Base-by-base conservation (phyloP, 2,888 invertebrate species). In the Steinernema hermaphroditum region DNA sequence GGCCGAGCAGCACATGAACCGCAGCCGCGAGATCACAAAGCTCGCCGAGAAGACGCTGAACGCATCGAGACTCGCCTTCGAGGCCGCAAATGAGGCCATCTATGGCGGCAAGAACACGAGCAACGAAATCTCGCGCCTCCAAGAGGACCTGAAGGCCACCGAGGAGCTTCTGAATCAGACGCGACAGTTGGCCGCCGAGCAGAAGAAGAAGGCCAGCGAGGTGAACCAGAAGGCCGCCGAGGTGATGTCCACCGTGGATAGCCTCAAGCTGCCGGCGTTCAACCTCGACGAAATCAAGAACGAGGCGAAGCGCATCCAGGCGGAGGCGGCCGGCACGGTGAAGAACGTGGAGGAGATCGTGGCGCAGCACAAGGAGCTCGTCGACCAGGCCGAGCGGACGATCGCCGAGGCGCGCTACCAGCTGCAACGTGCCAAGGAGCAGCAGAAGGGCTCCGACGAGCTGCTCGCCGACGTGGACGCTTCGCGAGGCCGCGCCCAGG, bases 221-320 rank as follows among this genome's bases (percentile, higher is more conserved):
- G 93, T 93, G 0, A 92, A 93, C 84, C 91, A 93, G 22, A 92
- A 93, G 75, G 93, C 95, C 0, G 88, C 95, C 22, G 91, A 92
- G 0, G 89, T 94, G 4, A 91, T 93, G 79, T 91, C 91, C 0
- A 92, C 93, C 81, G 93, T 94, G 0, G 91, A 92, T 75, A 91
- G 92, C 44, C 90, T 94, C 0, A 89, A 91, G 34, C 89, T 94
- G 27, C 94, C 95, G 0, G 90, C 91, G 32, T 91, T 94, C 19
- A 91, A 95, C 86, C 79, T 80, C 12, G 75, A 75, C 27, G 78
- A 80, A 70, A 74, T 77, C 24, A n/a, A 93, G 8, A 90, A 91
- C 77, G 92, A 93, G 85, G 94, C 93, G 2, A 91, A 92, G 83
- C 91, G 91, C 70, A 94, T 94, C 0, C 91, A 92, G 76, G 90